A percentile compares a stretch with the other conserved stretches of the same genome.
These are phyloP conservation scores for Embiotoca jacksoni DNA, from an alignment of 2,113 vertebrate species.

Conservation along the genomic window DNA sequence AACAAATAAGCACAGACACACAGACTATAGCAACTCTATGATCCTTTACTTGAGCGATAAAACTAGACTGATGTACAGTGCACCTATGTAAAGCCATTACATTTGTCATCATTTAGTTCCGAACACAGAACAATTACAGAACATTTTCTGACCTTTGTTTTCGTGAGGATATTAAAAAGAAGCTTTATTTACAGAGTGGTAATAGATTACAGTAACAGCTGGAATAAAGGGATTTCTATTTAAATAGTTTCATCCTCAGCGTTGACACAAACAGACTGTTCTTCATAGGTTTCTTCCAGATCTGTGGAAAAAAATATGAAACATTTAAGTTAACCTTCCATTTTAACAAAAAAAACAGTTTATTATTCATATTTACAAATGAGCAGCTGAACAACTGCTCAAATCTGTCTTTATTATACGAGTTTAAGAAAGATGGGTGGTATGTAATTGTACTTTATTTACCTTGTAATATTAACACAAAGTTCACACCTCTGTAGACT, in stretches of 20 bases:
- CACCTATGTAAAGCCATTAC: conserved; percentile 13
- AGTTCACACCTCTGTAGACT: conserved; percentile 84
- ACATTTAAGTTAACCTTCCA: neutral
- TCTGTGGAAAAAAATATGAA: conserved; percentile 20
- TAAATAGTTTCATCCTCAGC: neutral
- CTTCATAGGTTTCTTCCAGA: neutral
- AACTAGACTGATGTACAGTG: conserved; percentile 18
- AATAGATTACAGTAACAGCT: conserved; percentile 40
- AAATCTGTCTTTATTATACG: neutral
- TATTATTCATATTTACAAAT: neutral
- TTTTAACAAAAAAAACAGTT: neutral
- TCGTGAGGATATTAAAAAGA: conserved; percentile 32
- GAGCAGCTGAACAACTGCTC: neutral
- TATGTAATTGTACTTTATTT: conserved; percentile 1
- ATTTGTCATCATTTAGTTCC: neutral
- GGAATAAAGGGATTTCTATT: conserved; percentile 14
- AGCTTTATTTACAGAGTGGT: conserved; percentile 59
- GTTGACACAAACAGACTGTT: neutral
- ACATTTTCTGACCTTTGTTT: conserved; percentile 5
- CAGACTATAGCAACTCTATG: neutral
- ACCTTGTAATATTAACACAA: conserved; percentile 18
- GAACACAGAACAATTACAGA: conserved; percentile 22
- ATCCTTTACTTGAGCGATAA: conserved; percentile 27
- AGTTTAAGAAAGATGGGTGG: neutral
- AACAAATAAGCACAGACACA: conserved; percentile 4